Evolutionary conservation across 2,888 invertebrate genomes (phyloP).

Genomic region (Cantharis rufa): DNA sequence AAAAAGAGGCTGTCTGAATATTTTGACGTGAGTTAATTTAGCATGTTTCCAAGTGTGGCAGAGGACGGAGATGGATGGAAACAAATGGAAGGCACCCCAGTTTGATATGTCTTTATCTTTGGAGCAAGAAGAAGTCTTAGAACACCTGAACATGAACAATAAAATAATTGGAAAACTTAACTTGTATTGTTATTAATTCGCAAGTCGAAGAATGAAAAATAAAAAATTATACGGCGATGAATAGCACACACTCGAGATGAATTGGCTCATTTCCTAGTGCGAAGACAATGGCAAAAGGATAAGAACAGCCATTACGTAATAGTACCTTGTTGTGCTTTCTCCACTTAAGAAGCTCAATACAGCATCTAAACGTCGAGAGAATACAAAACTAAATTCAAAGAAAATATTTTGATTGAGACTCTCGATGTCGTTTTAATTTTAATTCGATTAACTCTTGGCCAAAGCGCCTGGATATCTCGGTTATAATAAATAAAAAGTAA

Average conservation of each 20-base stretch:
- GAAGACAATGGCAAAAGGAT: background rate
- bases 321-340: background rate
- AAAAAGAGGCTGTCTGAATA: background rate
- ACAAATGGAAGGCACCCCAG: background rate
- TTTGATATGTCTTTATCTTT: background rate
- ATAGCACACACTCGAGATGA: background rate
- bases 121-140: background rate
- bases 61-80: background rate
- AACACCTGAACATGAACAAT: background rate
- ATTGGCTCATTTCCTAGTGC: background rate
- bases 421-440: background rate
- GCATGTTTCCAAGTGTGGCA: background rate
- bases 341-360: background rate
- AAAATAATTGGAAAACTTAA: background rate
- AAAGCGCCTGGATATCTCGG: background rate
- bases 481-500: background rate
- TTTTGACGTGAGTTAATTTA: background rate
- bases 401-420: background rate
- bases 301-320: background rate
- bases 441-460: background rate
- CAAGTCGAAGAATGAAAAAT: background rate
- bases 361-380: background rate
- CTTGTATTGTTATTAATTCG: background rate
- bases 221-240: background rate
- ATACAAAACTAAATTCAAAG: background rate